Conservation (phyloP, 1,140 invertebrate species). For the Amphibalanus amphitrite region DNA sequence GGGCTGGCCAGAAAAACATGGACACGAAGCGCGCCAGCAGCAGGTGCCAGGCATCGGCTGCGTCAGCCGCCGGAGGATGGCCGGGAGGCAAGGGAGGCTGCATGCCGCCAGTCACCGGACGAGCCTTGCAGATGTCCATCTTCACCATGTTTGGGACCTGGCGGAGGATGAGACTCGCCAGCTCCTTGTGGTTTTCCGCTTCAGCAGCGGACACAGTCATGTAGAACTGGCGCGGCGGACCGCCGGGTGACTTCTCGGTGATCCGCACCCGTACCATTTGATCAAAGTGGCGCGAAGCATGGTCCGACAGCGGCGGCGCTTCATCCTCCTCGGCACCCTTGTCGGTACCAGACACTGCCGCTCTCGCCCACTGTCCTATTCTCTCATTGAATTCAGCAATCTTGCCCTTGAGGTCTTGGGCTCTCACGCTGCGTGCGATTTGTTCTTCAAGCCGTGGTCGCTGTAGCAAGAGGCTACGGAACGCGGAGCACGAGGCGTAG, state of each 20-base stretch:
- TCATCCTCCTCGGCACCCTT: neutral
- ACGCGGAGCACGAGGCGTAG: neutral
- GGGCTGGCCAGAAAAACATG: neutral
- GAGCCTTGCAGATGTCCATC: neutral
- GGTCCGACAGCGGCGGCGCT: neutral
- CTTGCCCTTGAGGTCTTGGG: too few relatives aligned
- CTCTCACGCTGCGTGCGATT: too few relatives aligned
- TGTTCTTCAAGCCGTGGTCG: neutral
- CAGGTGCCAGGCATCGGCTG: neutral
- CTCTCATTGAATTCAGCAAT: too few relatives aligned
- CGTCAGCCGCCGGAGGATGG: too few relatives aligned
- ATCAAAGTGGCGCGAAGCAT: neutral
- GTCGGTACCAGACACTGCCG: neutral
- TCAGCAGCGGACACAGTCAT: neutral
- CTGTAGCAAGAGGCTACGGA: neutral
- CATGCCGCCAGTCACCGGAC: neutral
- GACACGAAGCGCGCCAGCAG: neutral
- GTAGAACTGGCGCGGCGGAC: neutral
- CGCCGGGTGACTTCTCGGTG: neutral
- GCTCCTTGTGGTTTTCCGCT: neutral
- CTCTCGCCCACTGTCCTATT: too few relatives aligned
- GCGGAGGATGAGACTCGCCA: neutral
- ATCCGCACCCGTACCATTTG: neutral
- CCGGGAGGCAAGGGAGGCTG: too few relatives aligned
- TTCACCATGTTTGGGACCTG: neutral